Percentiles rank a stretch among this genome's conserved stretches.
Evolutionary conservation across 2,113 vertebrate species (phyloP).

Genomic region (Chloebia gouldiae): DNA sequence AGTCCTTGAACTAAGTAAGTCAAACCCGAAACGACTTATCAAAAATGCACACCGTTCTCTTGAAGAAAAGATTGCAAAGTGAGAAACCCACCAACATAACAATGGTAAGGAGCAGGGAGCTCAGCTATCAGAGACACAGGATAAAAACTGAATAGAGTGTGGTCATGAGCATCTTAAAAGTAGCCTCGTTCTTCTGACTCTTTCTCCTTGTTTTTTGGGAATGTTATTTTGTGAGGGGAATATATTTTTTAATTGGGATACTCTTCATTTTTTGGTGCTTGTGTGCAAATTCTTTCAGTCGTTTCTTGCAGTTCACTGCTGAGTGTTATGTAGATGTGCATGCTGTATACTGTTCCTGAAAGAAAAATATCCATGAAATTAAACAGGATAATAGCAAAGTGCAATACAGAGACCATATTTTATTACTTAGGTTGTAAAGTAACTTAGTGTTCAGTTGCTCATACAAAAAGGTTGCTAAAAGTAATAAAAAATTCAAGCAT

Average conservation of each 20-base stretch:
- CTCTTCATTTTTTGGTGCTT: neutral
- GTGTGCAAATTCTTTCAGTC: neutral
- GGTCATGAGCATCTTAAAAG: neutral
- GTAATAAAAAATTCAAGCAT: neutral
- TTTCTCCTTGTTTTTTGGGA: neutral
- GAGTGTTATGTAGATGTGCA: neutral
- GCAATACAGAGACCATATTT: neutral
- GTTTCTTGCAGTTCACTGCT: neutral
- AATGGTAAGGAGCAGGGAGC: neutral
- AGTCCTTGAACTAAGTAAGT: neutral
- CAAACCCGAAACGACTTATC: neutral
- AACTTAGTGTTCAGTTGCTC: neutral
- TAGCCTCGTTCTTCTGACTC: neutral
- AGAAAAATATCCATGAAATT: neutral
- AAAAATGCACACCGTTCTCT: neutral
- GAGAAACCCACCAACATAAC: neutral
- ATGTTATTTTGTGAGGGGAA: neutral
- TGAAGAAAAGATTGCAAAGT: neutral
- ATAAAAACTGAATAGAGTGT: neutral
- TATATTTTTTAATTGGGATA: neutral
- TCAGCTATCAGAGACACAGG: neutral
- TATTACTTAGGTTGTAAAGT: neutral
- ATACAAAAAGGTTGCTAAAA: neutral
- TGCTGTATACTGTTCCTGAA: neutral
- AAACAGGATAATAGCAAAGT: neutral